A percentile compares a stretch with the other conserved stretches of the same genome.
Conservation (phyloP, 2,797 vertebrate genomes). For the Pelobates cultripes region DNA sequence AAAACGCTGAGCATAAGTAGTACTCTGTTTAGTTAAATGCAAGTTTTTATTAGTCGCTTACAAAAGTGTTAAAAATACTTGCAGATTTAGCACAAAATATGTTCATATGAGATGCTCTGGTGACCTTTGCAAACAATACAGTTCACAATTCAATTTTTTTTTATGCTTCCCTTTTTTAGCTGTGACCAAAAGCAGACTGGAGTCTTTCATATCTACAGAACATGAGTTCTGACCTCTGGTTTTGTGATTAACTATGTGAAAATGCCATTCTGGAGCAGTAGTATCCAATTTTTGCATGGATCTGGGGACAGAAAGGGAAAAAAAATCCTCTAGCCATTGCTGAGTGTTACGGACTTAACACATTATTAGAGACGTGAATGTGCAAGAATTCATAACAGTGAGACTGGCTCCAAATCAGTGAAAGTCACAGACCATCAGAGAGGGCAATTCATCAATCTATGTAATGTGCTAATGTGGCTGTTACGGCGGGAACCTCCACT, state of each 20-base stretch:
- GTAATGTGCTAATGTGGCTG: conserved; percentile 52
- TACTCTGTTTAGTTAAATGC: neutral
- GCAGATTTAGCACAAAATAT: conserved; percentile 35
- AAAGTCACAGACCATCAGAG: conserved; percentile 49
- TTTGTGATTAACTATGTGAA: conserved; percentile 64
- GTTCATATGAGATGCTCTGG: conserved; percentile 33
- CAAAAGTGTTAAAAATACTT: neutral
- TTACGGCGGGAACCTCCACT: conserved; percentile 43
- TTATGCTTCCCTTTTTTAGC: conserved; percentile 63
- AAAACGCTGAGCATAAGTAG: neutral
- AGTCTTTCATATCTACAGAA: conserved; percentile 66
- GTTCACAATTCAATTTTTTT: conserved; percentile 66
- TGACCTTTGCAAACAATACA: conserved; percentile 60
- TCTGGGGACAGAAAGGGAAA: conserved; percentile 4
- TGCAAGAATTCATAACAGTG: conserved; percentile 37
- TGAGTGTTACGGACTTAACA: conserved; percentile 42
- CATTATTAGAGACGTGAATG: conserved; percentile 41
- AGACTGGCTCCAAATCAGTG: conserved; percentile 46
- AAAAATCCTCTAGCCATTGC: conserved; percentile 18
- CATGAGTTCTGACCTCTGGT: conserved; percentile 72
- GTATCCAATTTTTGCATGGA: conserved; percentile 27
- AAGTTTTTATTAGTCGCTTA: neutral
- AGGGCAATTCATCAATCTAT: conserved; percentile 50
- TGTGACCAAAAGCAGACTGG: conserved; percentile 66
- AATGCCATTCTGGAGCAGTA: conserved; percentile 31